Evolutionary conservation across 2,888 invertebrate species (phyloP).

Genomic region (Entomobrya multifasciata): DNA sequence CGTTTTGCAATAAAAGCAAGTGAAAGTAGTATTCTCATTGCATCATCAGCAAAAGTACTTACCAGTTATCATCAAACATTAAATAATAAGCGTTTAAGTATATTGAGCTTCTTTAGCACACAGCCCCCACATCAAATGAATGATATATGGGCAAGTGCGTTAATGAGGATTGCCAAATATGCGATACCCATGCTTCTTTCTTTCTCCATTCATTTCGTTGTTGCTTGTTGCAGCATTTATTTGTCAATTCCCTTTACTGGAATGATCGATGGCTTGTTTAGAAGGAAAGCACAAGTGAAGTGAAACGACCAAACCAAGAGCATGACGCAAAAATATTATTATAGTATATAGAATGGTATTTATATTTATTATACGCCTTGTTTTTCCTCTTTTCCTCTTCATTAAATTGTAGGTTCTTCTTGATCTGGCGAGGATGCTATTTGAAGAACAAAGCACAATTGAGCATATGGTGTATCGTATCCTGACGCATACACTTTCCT

Average conservation of each 20-base stretch:
- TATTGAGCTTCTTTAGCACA: too few relatives aligned
- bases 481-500: constrained; percentile 94
- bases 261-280: constrained; percentile 59
- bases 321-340: constrained; percentile 50
- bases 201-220: too few relatives aligned
- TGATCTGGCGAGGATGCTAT: constrained; percentile 97
- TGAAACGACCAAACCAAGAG: constrained; percentile 11
- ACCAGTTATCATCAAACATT: neutral
- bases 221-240: neutral
- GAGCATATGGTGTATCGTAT: constrained; percentile 97
- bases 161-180: too few relatives aligned
- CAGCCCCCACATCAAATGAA: neutral
- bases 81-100: neutral
- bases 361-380: constrained; percentile 47
- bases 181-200: too few relatives aligned
- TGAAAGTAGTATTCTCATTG: constrained; percentile 19
- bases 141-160: neutral
- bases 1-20: constrained; percentile 20
- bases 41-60: constrained; percentile 17
- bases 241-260: constrained; percentile 17
- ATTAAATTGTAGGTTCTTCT: constrained; percentile 86
- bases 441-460: constrained; percentile 97
- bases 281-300: neutral
- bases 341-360: constrained; percentile 26
- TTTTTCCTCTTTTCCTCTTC: constrained; percentile 34